Base-by-base conservation (phyloP, 2,888 invertebrate species). In the Biston stratarius region DNA sequence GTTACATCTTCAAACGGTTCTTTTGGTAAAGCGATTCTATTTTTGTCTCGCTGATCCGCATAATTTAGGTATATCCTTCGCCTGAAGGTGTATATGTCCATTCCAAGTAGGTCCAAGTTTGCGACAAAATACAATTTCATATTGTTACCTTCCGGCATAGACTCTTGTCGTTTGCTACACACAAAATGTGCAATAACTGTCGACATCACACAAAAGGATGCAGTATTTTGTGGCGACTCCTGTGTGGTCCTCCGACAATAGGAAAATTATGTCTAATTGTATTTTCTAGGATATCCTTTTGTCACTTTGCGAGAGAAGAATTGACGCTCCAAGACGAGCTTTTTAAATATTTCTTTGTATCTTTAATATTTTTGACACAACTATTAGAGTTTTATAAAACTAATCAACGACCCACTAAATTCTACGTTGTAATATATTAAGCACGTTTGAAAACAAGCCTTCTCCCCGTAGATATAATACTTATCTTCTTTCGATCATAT, bases 111-210 rank as follows among this genome's bases (percentile, higher is more conserved):
- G 42, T 68, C 45, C 60, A 38, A 45, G 34, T 68, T 64, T 60
- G 55, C 53, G 56, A 51, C 63, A 55, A 48, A n/a, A 15, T 24
- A 36, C 63, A 56, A 64, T 52, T 63, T 47, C 55, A 38, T 51
- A 57, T 72, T 69, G 69, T 69, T 67, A 71, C 67, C 72, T 72
- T 74, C 72, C 74, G 69, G 74, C 71, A 67, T 1, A 36, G 38
- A 3, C 51, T 64, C 60, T 38, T 67, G 67, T 71, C 67, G 70
- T 55, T 59, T 56, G 52, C 58, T 61, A 61, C 58, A 52, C 47
- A 61, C 61, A 33, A 62, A 67, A 60, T 63, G 63, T 57, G 68
- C 67, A 64, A 70, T 74, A 69, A 69, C 57, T 68, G 70, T 72
- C 66, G 62, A 51, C 67, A 15, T 55, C 62, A 62, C 60, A 72